Evolutionary conservation across 2,888 invertebrate genomes (phyloP).

Genomic region (Frankliniella fusca): DNA sequence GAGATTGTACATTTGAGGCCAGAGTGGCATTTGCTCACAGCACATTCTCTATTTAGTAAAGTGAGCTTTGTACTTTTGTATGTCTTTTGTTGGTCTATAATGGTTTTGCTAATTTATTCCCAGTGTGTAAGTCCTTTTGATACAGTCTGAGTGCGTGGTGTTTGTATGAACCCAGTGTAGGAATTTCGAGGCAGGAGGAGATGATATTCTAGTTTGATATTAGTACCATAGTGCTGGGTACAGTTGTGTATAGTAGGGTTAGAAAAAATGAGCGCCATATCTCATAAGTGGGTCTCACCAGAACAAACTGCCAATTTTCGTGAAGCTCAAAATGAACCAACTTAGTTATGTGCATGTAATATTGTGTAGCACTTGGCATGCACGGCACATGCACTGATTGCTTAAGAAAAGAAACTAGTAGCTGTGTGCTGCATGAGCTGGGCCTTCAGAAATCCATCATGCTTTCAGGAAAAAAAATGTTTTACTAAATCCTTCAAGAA

Average conservation of each 20-base stretch:
- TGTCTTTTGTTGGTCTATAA: conserved; percentile 17
- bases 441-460: not conserved
- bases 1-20: not conserved
- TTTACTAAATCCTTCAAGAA: not conserved
- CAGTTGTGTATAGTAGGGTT: not conserved
- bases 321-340: conserved; percentile 26
- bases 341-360: conserved; percentile 13
- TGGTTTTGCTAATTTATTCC: not conserved
- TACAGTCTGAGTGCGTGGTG: not conserved
- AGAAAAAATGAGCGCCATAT: conserved; percentile 25
- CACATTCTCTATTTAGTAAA: conserved; percentile 17
- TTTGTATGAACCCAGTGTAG: not conserved
- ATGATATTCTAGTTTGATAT: conserved; percentile 23
- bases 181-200: not conserved
- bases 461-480: not conserved
- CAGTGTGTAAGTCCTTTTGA: not conserved
- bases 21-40: conserved; percentile 6
- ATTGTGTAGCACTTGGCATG: not conserved
- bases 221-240: conserved; percentile 3
- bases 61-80: conserved; percentile 26
- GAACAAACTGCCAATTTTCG: conserved; percentile 13
- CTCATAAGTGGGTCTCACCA: not conserved
- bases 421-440: not conserved
- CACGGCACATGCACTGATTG: conserved; percentile 11
- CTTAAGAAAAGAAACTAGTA: not conserved